phyloP scores from a whole-genome alignment of 2,113 vertebrate species.

The Charadrius vociferus region DNA sequence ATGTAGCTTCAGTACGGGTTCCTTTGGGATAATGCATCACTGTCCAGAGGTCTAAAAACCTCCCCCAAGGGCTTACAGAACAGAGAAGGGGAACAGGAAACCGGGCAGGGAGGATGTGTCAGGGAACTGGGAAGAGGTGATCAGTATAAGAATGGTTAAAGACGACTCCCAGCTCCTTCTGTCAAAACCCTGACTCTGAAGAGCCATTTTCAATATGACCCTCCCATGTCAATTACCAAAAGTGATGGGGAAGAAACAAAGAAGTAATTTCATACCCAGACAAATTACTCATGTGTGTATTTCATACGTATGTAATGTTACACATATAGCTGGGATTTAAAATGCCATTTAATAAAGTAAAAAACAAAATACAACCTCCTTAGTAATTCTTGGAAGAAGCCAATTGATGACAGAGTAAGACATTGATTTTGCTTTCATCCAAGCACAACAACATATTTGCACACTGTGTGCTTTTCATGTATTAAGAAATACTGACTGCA shows the following conservation, averaged over 20 bases:
- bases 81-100: not conserved
- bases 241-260: not conserved
- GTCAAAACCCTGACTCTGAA: not conserved
- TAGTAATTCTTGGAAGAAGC: not conserved
- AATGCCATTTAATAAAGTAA: not conserved
- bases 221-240: not conserved
- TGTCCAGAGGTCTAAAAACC: not conserved
- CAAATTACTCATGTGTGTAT: not conserved
- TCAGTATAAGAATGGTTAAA: not conserved
- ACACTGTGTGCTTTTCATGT: not conserved
- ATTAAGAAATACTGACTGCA: not conserved
- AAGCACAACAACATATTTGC: not conserved
- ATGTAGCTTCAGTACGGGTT: not conserved
- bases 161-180: not conserved
- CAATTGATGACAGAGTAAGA: not conserved
- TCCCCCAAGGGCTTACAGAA: not conserved
- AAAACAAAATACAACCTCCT: not conserved
- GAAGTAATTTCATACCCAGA: not conserved
- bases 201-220: not conserved
- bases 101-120: not conserved
- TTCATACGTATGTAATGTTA: not conserved
- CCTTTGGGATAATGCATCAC: not conserved
- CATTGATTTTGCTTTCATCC: not conserved
- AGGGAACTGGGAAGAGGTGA: not conserved
- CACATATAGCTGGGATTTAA: not conserved